A percentile compares a stretch with the other conserved stretches of the same genome.
phyloP scores from a whole-genome alignment of 1,140 invertebrate species.

The Neodiprion lecontei region DNA sequence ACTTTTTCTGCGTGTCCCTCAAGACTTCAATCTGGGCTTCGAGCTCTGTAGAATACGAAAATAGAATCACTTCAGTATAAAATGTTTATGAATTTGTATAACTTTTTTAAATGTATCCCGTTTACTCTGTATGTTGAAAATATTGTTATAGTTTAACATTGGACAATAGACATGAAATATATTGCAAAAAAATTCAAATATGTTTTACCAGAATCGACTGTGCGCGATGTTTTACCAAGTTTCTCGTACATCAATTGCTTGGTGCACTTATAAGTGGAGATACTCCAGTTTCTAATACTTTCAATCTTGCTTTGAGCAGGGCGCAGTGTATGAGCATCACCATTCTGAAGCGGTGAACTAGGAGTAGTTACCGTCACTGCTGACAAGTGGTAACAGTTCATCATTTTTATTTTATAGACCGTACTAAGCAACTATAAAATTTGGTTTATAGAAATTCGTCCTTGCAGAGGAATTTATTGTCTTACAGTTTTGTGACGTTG shows the following conservation, averaged over 20 bases:
- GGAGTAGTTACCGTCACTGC: slow-evolving; percentile 55
- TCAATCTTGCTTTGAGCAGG: slow-evolving; percentile 82
- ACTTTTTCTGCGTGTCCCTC: slow-evolving; percentile 93
- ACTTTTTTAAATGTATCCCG: neutral
- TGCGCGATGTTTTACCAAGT: slow-evolving; percentile 90
- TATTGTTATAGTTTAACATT: too few species aligned
- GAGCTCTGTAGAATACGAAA: slow-evolving; percentile 70
- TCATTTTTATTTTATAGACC: slow-evolving; percentile 29
- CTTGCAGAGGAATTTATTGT: slow-evolving; percentile 25
- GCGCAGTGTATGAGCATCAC: slow-evolving; percentile 68
- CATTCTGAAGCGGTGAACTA: slow-evolving; percentile 66
- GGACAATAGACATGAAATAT: too few species aligned
- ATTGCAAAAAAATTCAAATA: slow-evolving; percentile 27
- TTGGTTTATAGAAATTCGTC: slow-evolving; percentile 23
- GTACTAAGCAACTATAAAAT: slow-evolving; percentile 27
- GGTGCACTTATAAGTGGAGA: slow-evolving; percentile 97
- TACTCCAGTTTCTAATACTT: slow-evolving; percentile 92
- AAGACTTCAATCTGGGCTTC: slow-evolving; percentile 92
- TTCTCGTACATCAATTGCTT: slow-evolving; percentile 95
- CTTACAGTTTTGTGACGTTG: slow-evolving; percentile 46
- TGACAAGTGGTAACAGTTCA: slow-evolving; percentile 24
- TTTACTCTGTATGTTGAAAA: too few species aligned
- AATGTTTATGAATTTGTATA: slow-evolving; percentile 14
- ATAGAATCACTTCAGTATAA: slow-evolving; percentile 26
- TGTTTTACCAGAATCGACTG: slow-evolving; percentile 81